Percentiles rank a stretch among this genome's conserved stretches.
Conservation (phyloP, 2,888 invertebrate genomes). For the Caenorhabditis panamensis region DNA sequence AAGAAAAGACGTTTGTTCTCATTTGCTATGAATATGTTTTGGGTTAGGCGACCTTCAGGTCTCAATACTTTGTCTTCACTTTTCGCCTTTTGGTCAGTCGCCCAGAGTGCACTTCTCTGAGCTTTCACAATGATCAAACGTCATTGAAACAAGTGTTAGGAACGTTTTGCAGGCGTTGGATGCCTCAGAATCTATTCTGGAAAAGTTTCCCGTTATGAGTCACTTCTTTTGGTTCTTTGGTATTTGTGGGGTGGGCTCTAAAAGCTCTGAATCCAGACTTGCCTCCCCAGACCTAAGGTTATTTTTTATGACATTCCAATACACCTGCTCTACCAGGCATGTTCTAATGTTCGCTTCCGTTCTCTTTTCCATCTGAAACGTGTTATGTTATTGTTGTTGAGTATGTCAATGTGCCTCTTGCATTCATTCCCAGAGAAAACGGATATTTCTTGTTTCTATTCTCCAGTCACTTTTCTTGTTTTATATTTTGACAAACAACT, state of each 20-base stretch:
- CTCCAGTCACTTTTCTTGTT: constrained; percentile 4
- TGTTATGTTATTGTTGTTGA: neutral
- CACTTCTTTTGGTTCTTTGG: neutral
- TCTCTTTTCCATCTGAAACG: constrained; percentile 12
- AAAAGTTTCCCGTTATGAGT: neutral
- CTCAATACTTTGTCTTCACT: constrained; percentile 5
- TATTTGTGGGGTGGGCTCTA: neutral
- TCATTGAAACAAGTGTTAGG: neutral
- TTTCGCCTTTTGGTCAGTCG: neutral
- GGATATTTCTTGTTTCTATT: constrained; percentile 14
- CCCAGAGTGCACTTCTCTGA: neutral
- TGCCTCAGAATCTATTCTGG: neutral
- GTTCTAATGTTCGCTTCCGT: constrained; percentile 56
- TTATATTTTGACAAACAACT: constrained; percentile 38
- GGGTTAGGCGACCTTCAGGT: neutral
- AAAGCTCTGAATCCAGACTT: neutral
- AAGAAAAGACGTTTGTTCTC: constrained; percentile 4
- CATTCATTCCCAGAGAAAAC: neutral
- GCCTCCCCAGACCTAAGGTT: constrained; percentile 18
- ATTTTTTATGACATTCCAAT: constrained; percentile 42
- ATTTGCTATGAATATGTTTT: constrained; percentile 58
- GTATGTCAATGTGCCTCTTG: constrained; percentile 14
- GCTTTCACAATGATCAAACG: constrained; percentile 12
- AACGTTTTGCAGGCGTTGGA: neutral
- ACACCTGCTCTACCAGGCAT: constrained; percentile 51